Evolutionary conservation across 2,888 invertebrate genomes (phyloP).

Genomic region (Dusona sp.): DNA sequence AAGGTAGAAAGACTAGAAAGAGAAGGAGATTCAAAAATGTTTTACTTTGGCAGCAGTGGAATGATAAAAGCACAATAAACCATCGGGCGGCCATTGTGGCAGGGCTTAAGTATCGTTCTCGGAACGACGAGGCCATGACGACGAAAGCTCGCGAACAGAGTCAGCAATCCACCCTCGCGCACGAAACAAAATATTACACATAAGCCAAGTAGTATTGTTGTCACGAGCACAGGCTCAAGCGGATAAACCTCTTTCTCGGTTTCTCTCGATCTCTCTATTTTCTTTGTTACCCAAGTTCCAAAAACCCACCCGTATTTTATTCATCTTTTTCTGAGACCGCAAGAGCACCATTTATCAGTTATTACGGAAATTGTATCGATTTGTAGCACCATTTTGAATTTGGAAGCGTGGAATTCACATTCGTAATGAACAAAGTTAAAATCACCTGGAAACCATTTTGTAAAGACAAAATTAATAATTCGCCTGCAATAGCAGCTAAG

Average conservation of each 20-base stretch:
- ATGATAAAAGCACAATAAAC: slow-evolving; percentile 81
- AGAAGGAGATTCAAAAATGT: slow-evolving; percentile 44
- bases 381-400: neutral
- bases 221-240: slow-evolving; percentile 71
- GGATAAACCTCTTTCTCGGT: slow-evolving; percentile 70
- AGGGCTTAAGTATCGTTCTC: slow-evolving; percentile 72
- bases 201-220: slow-evolving; percentile 70
- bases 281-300: neutral
- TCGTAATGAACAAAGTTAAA: neutral
- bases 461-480: neutral
- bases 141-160: slow-evolving; percentile 44
- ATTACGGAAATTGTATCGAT: neutral
- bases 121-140: slow-evolving; percentile 39
- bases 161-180: slow-evolving; percentile 35
- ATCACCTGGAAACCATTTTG: neutral
- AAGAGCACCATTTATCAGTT: neutral
- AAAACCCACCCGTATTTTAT: neutral
- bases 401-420: neutral
- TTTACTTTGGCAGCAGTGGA: slow-evolving; percentile 70
- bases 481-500: neutral
- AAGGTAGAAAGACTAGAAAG: slow-evolving; percentile 1
- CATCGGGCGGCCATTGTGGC: slow-evolving; percentile 73
- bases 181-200: slow-evolving; percentile 33
- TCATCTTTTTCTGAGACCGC: neutral
- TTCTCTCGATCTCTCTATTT: neutral